Base-by-base conservation (phyloP, 2,113 vertebrate genomes). In the Saccopteryx bilineata region DNA sequence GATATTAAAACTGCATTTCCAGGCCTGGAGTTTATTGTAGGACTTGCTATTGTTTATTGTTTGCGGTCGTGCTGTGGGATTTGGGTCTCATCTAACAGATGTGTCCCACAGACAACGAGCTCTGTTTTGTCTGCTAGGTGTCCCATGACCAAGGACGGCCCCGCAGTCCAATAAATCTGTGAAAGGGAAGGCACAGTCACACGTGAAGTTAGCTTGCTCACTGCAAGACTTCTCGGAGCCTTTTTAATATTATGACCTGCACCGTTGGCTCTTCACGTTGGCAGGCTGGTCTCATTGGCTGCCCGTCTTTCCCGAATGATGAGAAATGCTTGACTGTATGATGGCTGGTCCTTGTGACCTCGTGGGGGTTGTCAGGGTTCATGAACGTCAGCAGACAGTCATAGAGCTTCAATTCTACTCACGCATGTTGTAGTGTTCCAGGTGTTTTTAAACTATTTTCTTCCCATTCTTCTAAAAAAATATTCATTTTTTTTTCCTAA, bases 381-480 rank as follows among this genome's bases (percentile, higher is more conserved):
- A 26, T 48, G 54, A 96, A 50, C 56, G 61, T 48, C 19, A 31
- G 54, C 19, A 84, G 39, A 91, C 58, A 63, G 75, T 28, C 54
- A 50, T 28, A 26, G 18, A 26, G 72, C 8, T 18, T 14, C 15
- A 76, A 1, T 79, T 82, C 46, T 26, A 56, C 2, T 79, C 28
- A 21, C 58, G 4, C 46, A 58, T 66, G 58, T 46, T 63, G 48
- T 23, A 48, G 61, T 75, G 26, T 69, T 50, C 46, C 52, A 26
- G 52, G 28, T 56, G 23, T 28, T 93, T 96, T 89, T n/a, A 79
- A 82, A 71, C 78, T 82, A 28, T 75, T 79, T 93, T 85, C 82
- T 92, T 92, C 31, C 76, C n/a, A 66, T 72, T 58, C 39, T 52
- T 76, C 61, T 88, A 78, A 89, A 89, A 39, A 48, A 63, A n/a